Evolutionary conservation across 1,140 invertebrate genomes (phyloP).

Genomic region (Oscheius sp.): DNA sequence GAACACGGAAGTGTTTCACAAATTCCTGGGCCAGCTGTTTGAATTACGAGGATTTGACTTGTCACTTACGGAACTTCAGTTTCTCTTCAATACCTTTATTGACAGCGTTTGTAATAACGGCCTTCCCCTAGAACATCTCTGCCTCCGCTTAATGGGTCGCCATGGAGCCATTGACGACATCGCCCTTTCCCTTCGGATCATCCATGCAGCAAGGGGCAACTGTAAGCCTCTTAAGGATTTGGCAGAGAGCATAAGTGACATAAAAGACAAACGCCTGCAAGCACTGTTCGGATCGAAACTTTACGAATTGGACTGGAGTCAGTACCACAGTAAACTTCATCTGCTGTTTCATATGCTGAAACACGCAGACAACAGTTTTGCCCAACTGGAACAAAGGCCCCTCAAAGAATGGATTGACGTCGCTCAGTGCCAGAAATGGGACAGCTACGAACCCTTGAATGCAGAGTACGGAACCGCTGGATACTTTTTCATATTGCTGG

Average conservation of each 20-base stretch:
- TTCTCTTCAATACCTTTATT: neutral
- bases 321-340: neutral
- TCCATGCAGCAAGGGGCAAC: neutral
- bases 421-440: constrained; percentile 1
- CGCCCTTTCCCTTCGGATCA: neutral
- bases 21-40: neutral
- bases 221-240: neutral
- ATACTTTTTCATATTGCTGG: neutral
- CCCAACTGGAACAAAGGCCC: neutral
- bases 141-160: neutral
- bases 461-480: neutral
- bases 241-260: neutral
- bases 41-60: neutral
- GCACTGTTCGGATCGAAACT: neutral
- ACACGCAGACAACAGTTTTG: neutral
- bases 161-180: neutral
- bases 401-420: neutral
- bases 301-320: neutral
- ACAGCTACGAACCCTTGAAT: neutral
- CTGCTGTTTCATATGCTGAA: neutral
- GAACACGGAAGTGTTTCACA: neutral
- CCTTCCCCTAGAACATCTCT: neutral
- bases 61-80: neutral
- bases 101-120: neutral
- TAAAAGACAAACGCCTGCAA: neutral